Evolutionary conservation across 2,113 vertebrate genomes (phyloP).

Genomic region (Oostethus manadensis): DNA sequence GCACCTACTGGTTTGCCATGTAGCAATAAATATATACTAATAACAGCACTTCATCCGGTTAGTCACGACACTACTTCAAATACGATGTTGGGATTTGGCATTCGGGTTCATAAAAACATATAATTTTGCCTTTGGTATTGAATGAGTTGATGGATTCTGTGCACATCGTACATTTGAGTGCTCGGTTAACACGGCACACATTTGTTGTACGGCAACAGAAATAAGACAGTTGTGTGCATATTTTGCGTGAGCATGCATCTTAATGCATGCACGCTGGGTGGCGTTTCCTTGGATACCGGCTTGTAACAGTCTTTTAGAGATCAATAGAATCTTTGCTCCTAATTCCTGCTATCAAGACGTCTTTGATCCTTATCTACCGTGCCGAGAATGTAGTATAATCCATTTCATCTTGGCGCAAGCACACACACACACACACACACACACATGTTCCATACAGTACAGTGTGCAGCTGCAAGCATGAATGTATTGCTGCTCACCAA

Average conservation of each 20-base stretch:
- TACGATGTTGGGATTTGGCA: no score
- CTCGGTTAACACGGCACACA: no score
- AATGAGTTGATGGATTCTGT: no score
- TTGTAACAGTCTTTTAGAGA: constrained; percentile 71
- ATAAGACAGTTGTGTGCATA: no score
- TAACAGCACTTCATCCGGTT: no score
- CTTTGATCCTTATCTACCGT: constrained; percentile 68
- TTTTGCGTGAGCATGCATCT: constrained; percentile 7
- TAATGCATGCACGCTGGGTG: constrained; percentile 21
- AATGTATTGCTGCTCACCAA: neutral
- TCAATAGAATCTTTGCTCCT: constrained; percentile 69
- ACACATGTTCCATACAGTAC: constrained; percentile 12
- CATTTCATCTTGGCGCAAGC: constrained; percentile 32
- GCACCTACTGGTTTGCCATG: no score
- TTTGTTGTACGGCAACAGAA: no score
- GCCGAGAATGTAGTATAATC: constrained; percentile 59
- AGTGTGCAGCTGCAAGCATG: neutral
- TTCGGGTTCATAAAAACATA: no score
- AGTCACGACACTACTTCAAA: no score
- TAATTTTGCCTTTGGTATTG: no score
- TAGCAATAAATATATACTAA: no score
- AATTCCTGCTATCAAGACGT: constrained; percentile 68
- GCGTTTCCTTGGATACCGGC: constrained; percentile 61
- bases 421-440: constrained; percentile 21
- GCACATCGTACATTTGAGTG: no score